Conservation (phyloP, 2,113 vertebrate genomes). For the Nymphicus hollandicus region DNA sequence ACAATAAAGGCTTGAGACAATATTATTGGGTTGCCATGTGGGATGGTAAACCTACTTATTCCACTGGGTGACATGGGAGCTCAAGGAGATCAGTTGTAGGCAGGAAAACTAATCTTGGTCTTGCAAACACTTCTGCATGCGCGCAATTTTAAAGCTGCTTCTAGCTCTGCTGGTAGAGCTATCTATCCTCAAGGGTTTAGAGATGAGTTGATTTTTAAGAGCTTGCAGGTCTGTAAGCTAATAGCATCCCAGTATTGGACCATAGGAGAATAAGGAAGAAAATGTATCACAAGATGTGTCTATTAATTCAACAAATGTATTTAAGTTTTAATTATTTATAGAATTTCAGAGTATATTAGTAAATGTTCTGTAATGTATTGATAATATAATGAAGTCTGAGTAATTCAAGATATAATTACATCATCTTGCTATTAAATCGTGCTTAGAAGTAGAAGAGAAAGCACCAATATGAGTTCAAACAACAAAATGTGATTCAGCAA, state of each 20-base stretch:
- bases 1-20: neutral
- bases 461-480: neutral
- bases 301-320: constrained; percentile 21
- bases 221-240: neutral
- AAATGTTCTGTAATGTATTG: neutral
- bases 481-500: neutral
- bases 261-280: neutral
- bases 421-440: neutral
- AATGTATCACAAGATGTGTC: neutral
- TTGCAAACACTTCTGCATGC: neutral
- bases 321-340: constrained; percentile 39
- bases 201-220: neutral
- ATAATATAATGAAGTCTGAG: constrained; percentile 8
- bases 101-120: neutral
- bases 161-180: neutral
- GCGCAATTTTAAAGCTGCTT: neutral
- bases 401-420: constrained; percentile 1
- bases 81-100: neutral
- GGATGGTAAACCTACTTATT: neutral
- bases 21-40: neutral
- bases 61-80: neutral
- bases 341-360: constrained; percentile 11
- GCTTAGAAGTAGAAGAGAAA: neutral
- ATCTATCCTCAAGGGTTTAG: neutral
- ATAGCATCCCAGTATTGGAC: neutral